Conservation (phyloP, 2,797 vertebrate species). For the Gastrophryne carolinensis region DNA sequence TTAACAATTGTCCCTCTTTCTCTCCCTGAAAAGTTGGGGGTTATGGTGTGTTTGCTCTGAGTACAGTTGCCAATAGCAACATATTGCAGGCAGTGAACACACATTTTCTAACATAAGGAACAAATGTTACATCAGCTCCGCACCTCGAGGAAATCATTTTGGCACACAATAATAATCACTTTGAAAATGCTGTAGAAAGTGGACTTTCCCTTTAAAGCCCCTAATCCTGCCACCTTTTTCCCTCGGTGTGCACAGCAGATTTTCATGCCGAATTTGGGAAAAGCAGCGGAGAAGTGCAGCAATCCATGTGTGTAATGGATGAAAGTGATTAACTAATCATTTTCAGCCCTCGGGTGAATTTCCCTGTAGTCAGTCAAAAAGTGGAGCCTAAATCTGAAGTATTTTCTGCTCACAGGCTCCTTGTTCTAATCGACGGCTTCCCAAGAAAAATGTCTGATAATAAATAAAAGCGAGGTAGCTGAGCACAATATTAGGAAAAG, state of each 20-base stretch:
- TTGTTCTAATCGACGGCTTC: neutral
- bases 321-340: conserved; percentile 32
- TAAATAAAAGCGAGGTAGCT: conserved; percentile 35
- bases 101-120: too few species aligned
- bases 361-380: conserved; percentile 11
- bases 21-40: too few species aligned
- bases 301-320: conserved; percentile 37
- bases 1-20: too few species aligned
- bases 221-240: neutral
- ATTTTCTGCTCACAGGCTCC: neutral
- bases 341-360: conserved; percentile 33
- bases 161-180: too few species aligned
- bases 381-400: conserved; percentile 13
- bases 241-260: neutral
- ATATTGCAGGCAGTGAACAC: too few species aligned
- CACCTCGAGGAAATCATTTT: too few species aligned
- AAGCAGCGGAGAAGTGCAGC: neutral
- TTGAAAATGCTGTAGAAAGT: too few species aligned
- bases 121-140: too few species aligned
- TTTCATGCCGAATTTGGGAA: neutral
- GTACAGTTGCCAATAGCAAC: too few species aligned
- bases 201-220: too few species aligned
- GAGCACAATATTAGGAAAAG: neutral
- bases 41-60: too few species aligned
- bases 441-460: conserved; percentile 4